A percentile compares a stretch with the other conserved stretches of the same genome.
These are phyloP conservation scores for Semaprochilodus insignis DNA, from an alignment of 2,797 vertebrate species.

Conservation along the genomic window DNA sequence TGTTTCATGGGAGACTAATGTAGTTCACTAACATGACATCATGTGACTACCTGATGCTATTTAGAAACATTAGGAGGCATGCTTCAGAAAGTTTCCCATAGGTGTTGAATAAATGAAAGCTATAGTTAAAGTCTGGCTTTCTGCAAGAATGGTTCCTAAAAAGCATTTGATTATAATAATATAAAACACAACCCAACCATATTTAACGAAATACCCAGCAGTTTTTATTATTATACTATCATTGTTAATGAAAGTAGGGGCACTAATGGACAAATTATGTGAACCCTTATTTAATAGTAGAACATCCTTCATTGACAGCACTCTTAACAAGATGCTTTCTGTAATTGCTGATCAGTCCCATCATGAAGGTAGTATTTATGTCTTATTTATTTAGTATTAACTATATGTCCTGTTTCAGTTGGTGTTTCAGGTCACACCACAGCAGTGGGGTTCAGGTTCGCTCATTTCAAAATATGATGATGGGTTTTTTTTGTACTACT, in stretches of 20 bases:
- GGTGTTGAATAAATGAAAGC: not conserved
- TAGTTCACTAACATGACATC: not conserved
- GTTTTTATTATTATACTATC: too few species aligned
- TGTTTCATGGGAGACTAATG: slow-evolving; percentile 27
- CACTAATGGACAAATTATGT: too few species aligned
- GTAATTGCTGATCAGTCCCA: too few species aligned
- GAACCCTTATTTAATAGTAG: too few species aligned
- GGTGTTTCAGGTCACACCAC: not conserved
- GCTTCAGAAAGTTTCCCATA: not conserved
- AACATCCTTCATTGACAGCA: too few species aligned
- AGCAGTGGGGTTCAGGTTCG: not conserved
- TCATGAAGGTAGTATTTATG: too few species aligned
- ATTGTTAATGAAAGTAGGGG: too few species aligned
- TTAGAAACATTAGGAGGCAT: slow-evolving; percentile 11
- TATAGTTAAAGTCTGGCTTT: not conserved
- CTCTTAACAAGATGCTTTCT: too few species aligned
- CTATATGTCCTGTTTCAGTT: not conserved
- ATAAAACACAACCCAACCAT: too few species aligned
- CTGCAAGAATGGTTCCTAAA: not conserved
- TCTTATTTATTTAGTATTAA: too few species aligned
- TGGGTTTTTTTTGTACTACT: not conserved
- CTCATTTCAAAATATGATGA: not conserved
- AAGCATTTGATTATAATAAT: not conserved
- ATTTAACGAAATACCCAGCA: too few species aligned
- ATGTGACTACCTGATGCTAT: not conserved